These are phyloP conservation scores for Calonectris borealis DNA, from an alignment of 2,113 vertebrate genomes.

Conservation along the genomic window DNA sequence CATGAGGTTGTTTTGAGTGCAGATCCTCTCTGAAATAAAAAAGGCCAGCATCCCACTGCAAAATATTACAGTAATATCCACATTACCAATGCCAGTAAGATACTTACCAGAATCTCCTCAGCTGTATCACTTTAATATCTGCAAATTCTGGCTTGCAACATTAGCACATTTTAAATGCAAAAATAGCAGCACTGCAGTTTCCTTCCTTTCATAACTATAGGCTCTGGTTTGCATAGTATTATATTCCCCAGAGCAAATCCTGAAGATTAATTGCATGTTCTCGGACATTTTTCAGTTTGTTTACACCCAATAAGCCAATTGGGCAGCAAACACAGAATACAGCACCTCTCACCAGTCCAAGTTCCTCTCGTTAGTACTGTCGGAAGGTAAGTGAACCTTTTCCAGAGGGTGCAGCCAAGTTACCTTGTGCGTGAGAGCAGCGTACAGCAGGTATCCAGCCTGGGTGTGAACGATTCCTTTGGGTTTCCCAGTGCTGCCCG, in stretches of 20 bases:
- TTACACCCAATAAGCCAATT: neutral
- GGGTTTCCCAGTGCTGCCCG: constrained; percentile 88
- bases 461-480: constrained; percentile 91
- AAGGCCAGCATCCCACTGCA: neutral
- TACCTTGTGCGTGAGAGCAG: constrained; percentile 89
- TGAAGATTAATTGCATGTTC: neutral
- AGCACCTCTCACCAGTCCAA: neutral
- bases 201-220: neutral
- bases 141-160: neutral
- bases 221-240: neutral
- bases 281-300: neutral
- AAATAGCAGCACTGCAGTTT: neutral
- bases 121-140: neutral
- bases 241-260: neutral
- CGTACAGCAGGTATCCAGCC: constrained; percentile 89
- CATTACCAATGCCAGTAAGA: neutral
- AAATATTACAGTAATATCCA: neutral
- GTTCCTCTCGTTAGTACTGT: neutral
- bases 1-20: neutral
- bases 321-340: neutral
- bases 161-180: neutral
- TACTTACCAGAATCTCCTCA: neutral
- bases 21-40: neutral
- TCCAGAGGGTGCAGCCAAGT: neutral
- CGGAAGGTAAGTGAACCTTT: neutral